Conservation (phyloP, 2,113 vertebrate species). For the Acrocephalus arundinaceus region DNA sequence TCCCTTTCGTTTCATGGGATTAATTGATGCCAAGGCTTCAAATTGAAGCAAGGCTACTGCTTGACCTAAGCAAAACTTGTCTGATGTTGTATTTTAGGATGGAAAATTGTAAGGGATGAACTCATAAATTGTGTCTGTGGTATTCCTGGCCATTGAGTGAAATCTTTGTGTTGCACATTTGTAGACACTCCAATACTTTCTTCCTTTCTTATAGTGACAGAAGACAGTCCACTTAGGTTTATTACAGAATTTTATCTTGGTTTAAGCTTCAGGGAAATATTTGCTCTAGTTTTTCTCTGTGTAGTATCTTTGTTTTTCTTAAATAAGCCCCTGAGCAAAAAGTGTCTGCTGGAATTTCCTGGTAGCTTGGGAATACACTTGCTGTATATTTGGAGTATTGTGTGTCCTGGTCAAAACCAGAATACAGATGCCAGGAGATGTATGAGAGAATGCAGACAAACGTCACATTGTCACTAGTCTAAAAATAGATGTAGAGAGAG, state of each 20-base stretch:
- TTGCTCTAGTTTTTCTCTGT: not conserved
- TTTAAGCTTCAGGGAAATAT: not conserved
- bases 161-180: not conserved
- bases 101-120: not conserved
- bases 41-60: not conserved
- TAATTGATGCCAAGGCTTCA: not conserved
- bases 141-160: not conserved
- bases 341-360: constrained; percentile 16
- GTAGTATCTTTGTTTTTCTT: constrained; percentile 24
- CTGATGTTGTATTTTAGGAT: not conserved
- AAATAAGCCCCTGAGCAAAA: not conserved
- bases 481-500: not conserved
- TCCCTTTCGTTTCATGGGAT: fast-evolving
- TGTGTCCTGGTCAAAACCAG: not conserved
- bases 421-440: not conserved
- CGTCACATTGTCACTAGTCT: not conserved
- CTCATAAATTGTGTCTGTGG: fast-evolving
- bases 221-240: not conserved
- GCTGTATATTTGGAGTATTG: not conserved
- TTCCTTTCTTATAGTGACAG: not conserved
- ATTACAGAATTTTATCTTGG: not conserved
- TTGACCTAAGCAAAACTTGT: not conserved
- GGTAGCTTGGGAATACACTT: not conserved
- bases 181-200: not conserved
- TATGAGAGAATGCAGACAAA: not conserved